Evolutionary conservation across 2,113 vertebrate species (phyloP), one percentile per base, ranked within the genome.

Genomic region (Rhea pennata): DNA sequence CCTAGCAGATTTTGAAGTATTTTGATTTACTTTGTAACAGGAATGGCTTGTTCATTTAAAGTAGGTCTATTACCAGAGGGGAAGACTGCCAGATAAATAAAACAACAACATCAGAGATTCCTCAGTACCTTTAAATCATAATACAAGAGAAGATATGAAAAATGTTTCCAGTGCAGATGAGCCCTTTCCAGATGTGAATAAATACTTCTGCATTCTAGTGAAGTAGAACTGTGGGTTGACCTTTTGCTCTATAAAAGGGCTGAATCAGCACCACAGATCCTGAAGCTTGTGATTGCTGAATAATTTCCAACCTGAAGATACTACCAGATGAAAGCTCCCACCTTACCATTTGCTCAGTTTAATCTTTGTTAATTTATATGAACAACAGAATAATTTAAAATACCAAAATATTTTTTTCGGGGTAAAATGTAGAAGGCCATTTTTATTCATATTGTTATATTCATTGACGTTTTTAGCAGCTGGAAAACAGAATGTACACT

Each of bases 151-250:
- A 96, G 89, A 87, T 91, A 73, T 36, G 92, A 85, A 69, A 90
- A 58, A 83, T 87, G 64, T 94, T 95, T 91, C 58, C 54, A 91
- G 53, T 91, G 74, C 82, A 95, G 90, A 97, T 92, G 78, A 92
- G 89, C 67, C 4, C 0, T 79, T 96, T 96, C 95, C 96, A 94
- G 95, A 96, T 96, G 95, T 95, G 95, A 74, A 96, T 94, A 96
- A 96, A 94, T 95, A 95, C 94, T 96, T 96, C 95, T 97, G 84
- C 94, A 95, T 95, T 96, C 94, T 94, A 92, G 94, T 74, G 90
- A 65, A 96, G 84, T 17, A 90, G 90, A 95, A 79, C 93, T 96
- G 95, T 91, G 90, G 92, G 94, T 91, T 97, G 93, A 97, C 95
- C 95, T 87, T 65, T 95, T 90, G 78, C 87, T 96, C 75, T 83